These are phyloP conservation scores for Acrobasis repandana DNA, from an alignment of 2,888 invertebrate genomes.

Conservation along the genomic window DNA sequence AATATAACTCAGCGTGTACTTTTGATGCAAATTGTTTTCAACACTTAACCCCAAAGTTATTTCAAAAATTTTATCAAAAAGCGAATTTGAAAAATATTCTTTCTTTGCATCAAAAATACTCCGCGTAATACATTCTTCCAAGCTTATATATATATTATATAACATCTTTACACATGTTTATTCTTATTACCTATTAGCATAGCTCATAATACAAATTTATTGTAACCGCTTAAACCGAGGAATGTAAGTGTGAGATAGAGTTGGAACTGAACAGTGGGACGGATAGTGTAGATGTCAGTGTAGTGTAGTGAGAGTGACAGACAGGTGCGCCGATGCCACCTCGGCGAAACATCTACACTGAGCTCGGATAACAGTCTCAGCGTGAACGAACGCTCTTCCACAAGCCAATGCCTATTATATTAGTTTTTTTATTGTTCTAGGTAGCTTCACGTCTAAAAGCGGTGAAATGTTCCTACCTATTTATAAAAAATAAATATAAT, in stretches of 20 bases:
- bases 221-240: conserved; percentile 23
- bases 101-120: conserved; percentile 6
- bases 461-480: conserved; percentile 24
- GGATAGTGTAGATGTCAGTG: conserved; percentile 4
- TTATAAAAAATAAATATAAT: conserved; percentile 24
- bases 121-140: conserved; percentile 18
- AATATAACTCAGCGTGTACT: conserved; percentile 4
- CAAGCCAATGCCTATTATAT: conserved; percentile 9
- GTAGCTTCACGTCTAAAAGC: conserved; percentile 25
- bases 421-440: conserved; percentile 13
- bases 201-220: conserved; percentile 20
- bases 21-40: conserved; percentile 4
- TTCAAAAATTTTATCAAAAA: neutral
- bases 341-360: conserved; percentile 5
- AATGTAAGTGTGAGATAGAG: neutral
- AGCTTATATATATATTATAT: conserved; percentile 21
- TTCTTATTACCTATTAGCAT: conserved; percentile 22
- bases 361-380: conserved; percentile 1
- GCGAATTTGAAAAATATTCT: conserved; percentile 3
- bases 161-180: conserved; percentile 19
- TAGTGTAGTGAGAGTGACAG: neutral
- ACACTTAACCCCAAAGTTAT: neutral
- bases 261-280: conserved; percentile 17
- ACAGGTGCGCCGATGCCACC: neutral
- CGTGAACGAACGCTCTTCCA: neutral